Evolutionary conservation across 2,888 invertebrate genomes (phyloP).

Genomic region (Chirona hameri): DNA sequence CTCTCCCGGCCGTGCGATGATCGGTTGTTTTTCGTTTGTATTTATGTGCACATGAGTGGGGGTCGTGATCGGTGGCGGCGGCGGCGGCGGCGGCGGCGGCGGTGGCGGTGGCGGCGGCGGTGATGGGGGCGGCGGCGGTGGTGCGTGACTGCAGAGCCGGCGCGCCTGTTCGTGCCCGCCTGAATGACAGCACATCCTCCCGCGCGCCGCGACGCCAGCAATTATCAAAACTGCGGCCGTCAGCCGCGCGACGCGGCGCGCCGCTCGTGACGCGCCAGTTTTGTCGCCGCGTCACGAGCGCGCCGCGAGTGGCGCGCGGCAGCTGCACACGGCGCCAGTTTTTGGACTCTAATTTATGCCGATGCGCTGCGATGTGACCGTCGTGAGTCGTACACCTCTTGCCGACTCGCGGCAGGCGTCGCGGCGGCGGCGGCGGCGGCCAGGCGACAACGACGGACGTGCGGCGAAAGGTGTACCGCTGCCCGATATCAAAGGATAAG

Average conservation of each 20-base stretch:
- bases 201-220: background rate
- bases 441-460: background rate
- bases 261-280: slow-evolving; percentile 24
- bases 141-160: background rate
- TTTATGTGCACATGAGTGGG: slow-evolving; percentile 1
- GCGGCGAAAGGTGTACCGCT: background rate
- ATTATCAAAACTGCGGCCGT: slow-evolving; percentile 27
- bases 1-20: background rate
- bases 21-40: slow-evolving; percentile 1
- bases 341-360: background rate
- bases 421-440: background rate
- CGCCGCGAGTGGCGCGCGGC: slow-evolving; percentile 22
- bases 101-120: background rate
- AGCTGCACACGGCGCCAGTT: background rate
- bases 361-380: background rate
- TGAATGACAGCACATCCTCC: slow-evolving; percentile 29
- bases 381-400: background rate
- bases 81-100: background rate
- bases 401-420: background rate
- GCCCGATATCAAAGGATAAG: background rate
- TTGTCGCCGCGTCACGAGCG: slow-evolving; percentile 26
- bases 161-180: background rate
- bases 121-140: background rate
- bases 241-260: slow-evolving; percentile 9
- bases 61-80: background rate